These are phyloP conservation scores for Lacanobia oleracea DNA, from an alignment of 2,888 invertebrate species.

Conservation along the genomic window DNA sequence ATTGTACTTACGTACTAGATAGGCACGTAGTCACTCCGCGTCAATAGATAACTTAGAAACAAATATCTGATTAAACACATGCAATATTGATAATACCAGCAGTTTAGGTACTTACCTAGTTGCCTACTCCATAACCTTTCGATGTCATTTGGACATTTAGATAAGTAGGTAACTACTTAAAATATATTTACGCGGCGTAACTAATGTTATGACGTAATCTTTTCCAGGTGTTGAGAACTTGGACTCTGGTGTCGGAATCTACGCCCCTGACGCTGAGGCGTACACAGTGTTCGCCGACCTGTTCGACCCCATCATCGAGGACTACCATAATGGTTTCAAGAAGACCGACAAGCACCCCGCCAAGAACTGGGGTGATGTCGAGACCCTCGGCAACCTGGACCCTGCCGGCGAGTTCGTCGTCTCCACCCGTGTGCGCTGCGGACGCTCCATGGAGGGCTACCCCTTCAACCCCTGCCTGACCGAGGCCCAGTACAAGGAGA, in stretches of 20 bases:
- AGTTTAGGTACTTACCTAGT: slow-evolving; percentile 1
- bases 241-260: slow-evolving; percentile 99
- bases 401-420: slow-evolving; percentile 97
- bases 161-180: neutral
- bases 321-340: slow-evolving; percentile 99
- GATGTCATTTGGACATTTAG: neutral
- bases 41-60: slow-evolving; percentile 34
- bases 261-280: slow-evolving; percentile 99
- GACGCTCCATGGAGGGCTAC: slow-evolving; percentile 98
- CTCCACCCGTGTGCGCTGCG: slow-evolving; percentile 98
- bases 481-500: slow-evolving; percentile 99
- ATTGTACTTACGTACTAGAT: slow-evolving; percentile 22
- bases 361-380: slow-evolving; percentile 98
- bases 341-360: slow-evolving; percentile 98
- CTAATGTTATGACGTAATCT: slow-evolving; percentile 53
- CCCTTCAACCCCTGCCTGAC: slow-evolving; percentile 99
- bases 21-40: slow-evolving; percentile 39
- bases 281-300: slow-evolving; percentile 97
- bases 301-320: slow-evolving; percentile 99
- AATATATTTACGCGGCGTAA: slow-evolving; percentile 8
- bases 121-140: slow-evolving; percentile 14
- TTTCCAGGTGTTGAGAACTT: slow-evolving; percentile 96
- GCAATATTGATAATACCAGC: slow-evolving; percentile 37
- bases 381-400: slow-evolving; percentile 97
- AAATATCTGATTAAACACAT: slow-evolving; percentile 52